Evolutionary conservation across 2,888 invertebrate genomes (phyloP).

Genomic region (Trichacis sp.): DNA sequence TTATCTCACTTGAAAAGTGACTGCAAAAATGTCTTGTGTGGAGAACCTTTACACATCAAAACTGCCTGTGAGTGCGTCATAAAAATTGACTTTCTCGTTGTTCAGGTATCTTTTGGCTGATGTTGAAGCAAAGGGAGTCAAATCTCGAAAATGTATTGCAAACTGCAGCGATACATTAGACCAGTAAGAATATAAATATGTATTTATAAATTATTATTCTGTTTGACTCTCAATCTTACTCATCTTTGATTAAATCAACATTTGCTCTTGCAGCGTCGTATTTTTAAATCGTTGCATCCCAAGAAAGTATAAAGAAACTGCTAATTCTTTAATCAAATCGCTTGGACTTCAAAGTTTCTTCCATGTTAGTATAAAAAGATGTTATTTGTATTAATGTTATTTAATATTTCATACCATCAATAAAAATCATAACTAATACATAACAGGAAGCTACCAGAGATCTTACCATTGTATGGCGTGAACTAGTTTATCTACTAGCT

Average conservation of each 20-base stretch:
- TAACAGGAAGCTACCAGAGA: slow-evolving; percentile 74
- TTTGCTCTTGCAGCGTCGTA: slow-evolving; percentile 64
- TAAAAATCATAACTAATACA: no score
- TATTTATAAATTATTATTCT: no score
- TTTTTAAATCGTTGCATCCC: slow-evolving; percentile 73
- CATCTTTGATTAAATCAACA: not conserved
- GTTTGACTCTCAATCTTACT: no score
- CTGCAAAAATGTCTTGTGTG: no score
- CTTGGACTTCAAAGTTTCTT: slow-evolving; percentile 71
- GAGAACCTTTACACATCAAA: no score
- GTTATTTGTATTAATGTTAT: no score
- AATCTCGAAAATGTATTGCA: slow-evolving; percentile 59
- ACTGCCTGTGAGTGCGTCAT: no score
- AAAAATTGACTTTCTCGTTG: not conserved
- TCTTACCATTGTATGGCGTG: slow-evolving; percentile 72
- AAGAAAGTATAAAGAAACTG: slow-evolving; percentile 63
- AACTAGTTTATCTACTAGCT: slow-evolving; percentile 73
- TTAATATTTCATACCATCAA: no score
- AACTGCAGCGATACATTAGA: slow-evolving; percentile 58
- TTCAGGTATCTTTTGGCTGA: slow-evolving; percentile 51
- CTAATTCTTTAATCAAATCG: slow-evolving; percentile 69
- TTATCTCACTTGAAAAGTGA: slow-evolving; percentile 12
- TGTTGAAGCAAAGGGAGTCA: slow-evolving; percentile 44
- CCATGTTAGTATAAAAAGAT: slow-evolving; percentile 68
- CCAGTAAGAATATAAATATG: slow-evolving; percentile 55